phyloP scores from a whole-genome alignment of 2,113 vertebrate species.

The Rutilus rutilus region DNA sequence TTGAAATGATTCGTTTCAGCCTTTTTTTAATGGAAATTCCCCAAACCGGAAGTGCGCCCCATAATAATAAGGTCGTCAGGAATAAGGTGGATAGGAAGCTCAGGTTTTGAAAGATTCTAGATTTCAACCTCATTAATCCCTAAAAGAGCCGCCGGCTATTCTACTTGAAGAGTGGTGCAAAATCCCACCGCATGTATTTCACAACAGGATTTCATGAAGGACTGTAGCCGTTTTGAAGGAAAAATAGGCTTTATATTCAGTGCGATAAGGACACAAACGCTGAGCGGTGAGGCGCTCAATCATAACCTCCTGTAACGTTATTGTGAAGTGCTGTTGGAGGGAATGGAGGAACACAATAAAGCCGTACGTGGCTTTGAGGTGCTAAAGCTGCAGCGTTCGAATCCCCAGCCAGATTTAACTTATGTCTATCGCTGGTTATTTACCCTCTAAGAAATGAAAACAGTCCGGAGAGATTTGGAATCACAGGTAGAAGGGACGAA shows the following conservation, averaged over 20 bases:
- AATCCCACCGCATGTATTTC: background rate
- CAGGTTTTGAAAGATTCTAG: background rate
- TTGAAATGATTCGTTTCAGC: no score
- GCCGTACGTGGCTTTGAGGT: background rate
- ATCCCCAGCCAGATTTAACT: background rate
- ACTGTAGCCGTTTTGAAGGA: background rate
- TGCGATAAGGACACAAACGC: background rate
- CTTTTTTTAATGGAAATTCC: no score
- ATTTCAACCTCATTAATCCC: background rate
- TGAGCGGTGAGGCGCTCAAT: background rate
- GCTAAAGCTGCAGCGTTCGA: background rate
- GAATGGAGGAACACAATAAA: constrained; percentile 13
- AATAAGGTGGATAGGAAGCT: background rate
- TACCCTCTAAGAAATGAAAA: constrained; percentile 43
- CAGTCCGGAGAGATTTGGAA: constrained; percentile 22
- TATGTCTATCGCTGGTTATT: constrained; percentile 14
- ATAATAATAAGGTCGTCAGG: no score
- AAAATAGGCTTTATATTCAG: constrained; percentile 20
- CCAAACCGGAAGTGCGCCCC: no score
- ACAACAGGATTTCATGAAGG: constrained; percentile 1
- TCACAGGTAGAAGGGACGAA: background rate
- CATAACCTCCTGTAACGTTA: background rate
- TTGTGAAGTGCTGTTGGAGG: constrained; percentile 9
- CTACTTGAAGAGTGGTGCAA: background rate
- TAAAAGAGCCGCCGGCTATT: background rate